Base-by-base conservation (phyloP, 2,797 vertebrate species). In the Parauchenoglanis punctatus region DNA sequence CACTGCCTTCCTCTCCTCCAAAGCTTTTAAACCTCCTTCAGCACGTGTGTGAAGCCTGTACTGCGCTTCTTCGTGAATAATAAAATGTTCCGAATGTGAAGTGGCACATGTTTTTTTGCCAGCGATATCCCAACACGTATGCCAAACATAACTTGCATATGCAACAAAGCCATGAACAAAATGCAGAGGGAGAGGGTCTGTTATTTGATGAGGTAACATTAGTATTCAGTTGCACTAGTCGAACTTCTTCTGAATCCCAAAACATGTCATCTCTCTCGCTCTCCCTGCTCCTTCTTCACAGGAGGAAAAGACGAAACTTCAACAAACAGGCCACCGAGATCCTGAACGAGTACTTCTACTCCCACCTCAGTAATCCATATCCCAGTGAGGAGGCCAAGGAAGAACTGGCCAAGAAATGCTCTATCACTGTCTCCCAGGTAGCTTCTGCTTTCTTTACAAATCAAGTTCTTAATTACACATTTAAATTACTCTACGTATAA, bases 341-440 rank as follows among this genome's bases (percentile, higher is more conserved):
- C 95, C 96, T 99, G 96, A 99, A 99, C 73, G 98, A 99, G 93
- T 99, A 99, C 95, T 99, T 99, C 95, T 99, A 99, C 96, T 99
- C 98, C 15, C 98, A 99, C 95, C 98, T 99, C 95, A 99, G 97
- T 96, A 99, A 99, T 96, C 98, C 98, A 11, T 99, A 99, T 92
- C 98, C 98, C 94, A 99, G 98, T 87, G 98, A 99, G 95, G 98
- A 99, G 95, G 98, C 98, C 93, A 99, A 99, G 96, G 98, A 99
- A 93, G 98, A 99, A 93, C 95, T 99, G 95, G 98, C 98, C 94
- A 99, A 99, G 96, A 99, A 99, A 93, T 99, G 98, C 0, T 97
- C 96, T 95, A 99, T 99, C 96, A 99, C 98, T 87, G 98, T 99
- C 92, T 98, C 98, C 94, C 98, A 99, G 98, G 98, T 99, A 94